Percentiles rank a stretch among this genome's conserved stretches.
These are phyloP conservation scores for Anomalospiza imberbis DNA, from an alignment of 2,797 vertebrate species.

Conservation along the genomic window DNA sequence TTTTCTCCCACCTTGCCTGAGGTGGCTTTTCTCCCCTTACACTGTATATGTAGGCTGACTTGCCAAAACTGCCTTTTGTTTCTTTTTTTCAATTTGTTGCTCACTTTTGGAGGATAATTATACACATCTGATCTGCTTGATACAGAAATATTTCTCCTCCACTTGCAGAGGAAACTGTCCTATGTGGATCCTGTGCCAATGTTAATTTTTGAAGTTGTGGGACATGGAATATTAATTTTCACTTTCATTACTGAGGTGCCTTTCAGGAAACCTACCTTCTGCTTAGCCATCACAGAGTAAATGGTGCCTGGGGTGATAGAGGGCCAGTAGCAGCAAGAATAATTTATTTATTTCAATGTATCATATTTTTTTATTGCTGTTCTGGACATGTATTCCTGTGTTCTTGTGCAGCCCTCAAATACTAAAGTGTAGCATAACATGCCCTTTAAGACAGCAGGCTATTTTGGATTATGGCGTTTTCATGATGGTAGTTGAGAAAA, in stretches of 20 bases:
- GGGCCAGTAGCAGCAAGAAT: not conserved
- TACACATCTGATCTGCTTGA: not conserved
- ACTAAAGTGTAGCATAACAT: not conserved
- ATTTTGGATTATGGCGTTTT: constrained; percentile 23
- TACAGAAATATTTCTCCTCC: not conserved
- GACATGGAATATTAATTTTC: not conserved
- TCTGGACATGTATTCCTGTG: not conserved
- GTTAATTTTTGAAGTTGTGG: not conserved
- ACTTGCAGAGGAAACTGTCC: not conserved
- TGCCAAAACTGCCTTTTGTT: not conserved
- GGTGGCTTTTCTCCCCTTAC: not conserved
- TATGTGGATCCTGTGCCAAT: not conserved
- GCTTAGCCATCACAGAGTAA: not conserved
- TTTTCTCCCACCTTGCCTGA: not conserved
- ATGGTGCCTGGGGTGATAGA: not conserved
- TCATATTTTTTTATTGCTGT: not conserved
- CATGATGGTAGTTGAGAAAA: not conserved
- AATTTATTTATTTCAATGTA: not conserved
- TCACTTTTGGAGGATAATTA: not conserved
- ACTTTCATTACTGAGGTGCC: not conserved
- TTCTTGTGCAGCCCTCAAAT: not conserved
- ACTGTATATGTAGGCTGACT: not conserved
- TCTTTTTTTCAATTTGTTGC: not conserved
- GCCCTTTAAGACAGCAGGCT: not conserved
- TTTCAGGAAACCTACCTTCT: not conserved